phyloP scores from a whole-genome alignment of 2,113 vertebrate species.

The Colaptes auratus region DNA sequence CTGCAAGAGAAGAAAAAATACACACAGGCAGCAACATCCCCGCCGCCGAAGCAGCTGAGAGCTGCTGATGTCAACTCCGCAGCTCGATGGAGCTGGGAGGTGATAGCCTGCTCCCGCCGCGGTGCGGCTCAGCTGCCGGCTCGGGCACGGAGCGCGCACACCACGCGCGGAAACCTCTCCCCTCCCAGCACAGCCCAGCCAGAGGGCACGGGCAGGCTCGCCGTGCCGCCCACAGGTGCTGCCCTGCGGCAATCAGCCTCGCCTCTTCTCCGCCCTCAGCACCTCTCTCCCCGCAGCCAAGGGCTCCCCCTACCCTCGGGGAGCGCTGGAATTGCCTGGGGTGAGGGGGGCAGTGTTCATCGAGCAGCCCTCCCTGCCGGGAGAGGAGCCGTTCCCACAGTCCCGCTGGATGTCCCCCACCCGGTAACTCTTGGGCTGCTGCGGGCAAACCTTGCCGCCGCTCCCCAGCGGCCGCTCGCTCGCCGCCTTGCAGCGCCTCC shows the following conservation, averaged over 20 bases:
- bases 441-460: neutral
- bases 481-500: neutral
- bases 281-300: neutral
- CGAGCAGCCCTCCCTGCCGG: neutral
- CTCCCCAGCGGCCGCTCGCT: neutral
- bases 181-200: accelerated
- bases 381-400: neutral
- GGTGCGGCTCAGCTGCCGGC: neutral
- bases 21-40: neutral
- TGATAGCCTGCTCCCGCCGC: neutral
- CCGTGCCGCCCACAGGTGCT: neutral
- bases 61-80: neutral
- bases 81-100: neutral
- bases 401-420: neutral
- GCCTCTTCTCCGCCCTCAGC: neutral
- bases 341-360: neutral
- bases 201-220: neutral
- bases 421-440: neutral
- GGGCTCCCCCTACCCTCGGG: neutral
- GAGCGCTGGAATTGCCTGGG: neutral
- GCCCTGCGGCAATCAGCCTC: neutral
- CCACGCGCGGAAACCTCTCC: neutral
- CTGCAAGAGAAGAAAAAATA: too few relatives aligned
- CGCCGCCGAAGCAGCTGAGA: neutral
- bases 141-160: neutral